Evolutionary conservation across 2,113 vertebrate genomes (phyloP), one percentile per base, ranked within the genome.

Genomic region (Lepisosteus oculatus): DNA sequence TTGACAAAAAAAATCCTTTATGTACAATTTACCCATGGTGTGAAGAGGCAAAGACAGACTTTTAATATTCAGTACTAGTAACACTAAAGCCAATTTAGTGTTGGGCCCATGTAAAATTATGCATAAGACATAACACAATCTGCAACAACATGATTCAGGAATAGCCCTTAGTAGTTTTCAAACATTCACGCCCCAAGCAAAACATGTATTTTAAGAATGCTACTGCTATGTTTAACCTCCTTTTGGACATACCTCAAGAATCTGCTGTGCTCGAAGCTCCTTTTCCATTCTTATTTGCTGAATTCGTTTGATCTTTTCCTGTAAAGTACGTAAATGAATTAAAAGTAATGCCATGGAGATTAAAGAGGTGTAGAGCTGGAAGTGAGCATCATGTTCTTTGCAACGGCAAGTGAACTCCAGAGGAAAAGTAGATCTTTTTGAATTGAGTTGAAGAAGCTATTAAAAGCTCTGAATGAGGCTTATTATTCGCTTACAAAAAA

Each of bases 221-320:
- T 86, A 77, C 87, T 87, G 83, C 80, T 84, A 79, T 84, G 84
- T 85, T 81, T 78, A 85, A 84, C 78, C 82, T 81, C 78, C 81
- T 84, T 83, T 70, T 77, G 80, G 71, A 86, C 85, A 84, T 92
- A 99, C 97, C 95, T 99, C 96, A 61, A 99, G 88, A 90, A 97
- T 96, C 85, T 97, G 96, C 84, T 98, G 97, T 74, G 96, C 95
- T 84, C 96, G 90, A 85, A 96, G 91, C 89, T 98, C 96, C 85
- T 97, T 98, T 90, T 99, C 95, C 90, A 95, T 92, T 82, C 95
- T 93, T 80, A 97, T 94, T 88, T 97, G 97, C 86, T 99, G 95
- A 85, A 97, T 97, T 86, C 95, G 93, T 83, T 94, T 96, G 79
- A 98, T 96, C 90, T 97, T 99, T 85, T 99, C 96, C 97, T 99